These are phyloP conservation scores for Drosophila bipectinata DNA, from an alignment of 1,140 invertebrate species.

Conservation along the genomic window DNA sequence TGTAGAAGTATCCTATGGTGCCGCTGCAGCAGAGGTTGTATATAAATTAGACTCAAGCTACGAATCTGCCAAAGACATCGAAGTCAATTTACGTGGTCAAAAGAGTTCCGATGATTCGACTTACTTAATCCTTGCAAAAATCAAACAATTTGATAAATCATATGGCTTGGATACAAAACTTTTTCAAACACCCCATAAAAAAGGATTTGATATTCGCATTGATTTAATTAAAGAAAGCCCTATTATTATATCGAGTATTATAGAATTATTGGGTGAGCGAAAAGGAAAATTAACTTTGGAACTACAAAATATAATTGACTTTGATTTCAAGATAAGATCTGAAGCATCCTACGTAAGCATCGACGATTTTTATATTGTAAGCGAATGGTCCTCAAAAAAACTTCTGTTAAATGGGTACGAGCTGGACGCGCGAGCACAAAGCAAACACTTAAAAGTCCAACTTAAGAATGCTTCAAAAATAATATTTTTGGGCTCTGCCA, in stretches of 20 bases:
- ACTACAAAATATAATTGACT: conserved; percentile 85
- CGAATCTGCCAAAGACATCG: conserved; percentile 85
- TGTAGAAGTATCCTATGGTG: conserved; percentile 29
- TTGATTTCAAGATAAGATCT: conserved; percentile 84
- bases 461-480: conserved; percentile 87
- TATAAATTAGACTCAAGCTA: conserved; percentile 83
- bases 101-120: conserved; percentile 84
- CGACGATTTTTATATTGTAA: conserved; percentile 88
- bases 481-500: conserved; percentile 87
- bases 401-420: conserved; percentile 88
- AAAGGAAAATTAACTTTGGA: conserved; percentile 86
- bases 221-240: conserved; percentile 71
- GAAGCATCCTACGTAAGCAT: conserved; percentile 86
- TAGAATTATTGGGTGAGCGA: conserved; percentile 85
- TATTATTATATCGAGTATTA: conserved; percentile 85
- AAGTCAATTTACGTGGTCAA: conserved; percentile 85
- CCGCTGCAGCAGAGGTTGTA: conserved; percentile 22
- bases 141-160: conserved; percentile 41
- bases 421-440: conserved; percentile 87
- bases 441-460: conserved; percentile 87
- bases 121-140: conserved; percentile 40
- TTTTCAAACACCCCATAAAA: conserved; percentile 49
- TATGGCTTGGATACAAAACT: conserved; percentile 53
- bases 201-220: conserved; percentile 54
- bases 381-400: conserved; percentile 87